phyloP scores from a whole-genome alignment of 2,113 vertebrate genomes.

The Maccullochella peelii region DNA sequence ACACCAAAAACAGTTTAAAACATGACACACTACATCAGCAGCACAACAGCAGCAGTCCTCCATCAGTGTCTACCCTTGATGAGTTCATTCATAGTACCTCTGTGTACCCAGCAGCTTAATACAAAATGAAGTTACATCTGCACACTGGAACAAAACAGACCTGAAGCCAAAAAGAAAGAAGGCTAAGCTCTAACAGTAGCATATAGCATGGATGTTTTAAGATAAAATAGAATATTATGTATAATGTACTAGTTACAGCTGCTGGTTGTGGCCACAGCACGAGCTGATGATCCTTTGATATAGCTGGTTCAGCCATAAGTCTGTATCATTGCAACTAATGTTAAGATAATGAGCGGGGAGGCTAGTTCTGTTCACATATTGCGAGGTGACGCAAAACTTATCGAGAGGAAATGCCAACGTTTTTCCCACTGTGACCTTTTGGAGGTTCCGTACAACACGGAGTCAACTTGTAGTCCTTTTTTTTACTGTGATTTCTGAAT shows the following conservation, averaged over 20 bases:
- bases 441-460: too few relatives aligned
- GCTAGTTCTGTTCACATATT: too few relatives aligned
- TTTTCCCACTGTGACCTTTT: too few relatives aligned
- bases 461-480: too few relatives aligned
- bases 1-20: not conserved
- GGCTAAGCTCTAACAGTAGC: not conserved
- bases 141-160: conserved; percentile 9
- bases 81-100: not conserved
- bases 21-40: not conserved
- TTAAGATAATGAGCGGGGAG: not conserved
- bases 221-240: not conserved
- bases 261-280: not conserved
- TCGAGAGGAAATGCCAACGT: too few relatives aligned
- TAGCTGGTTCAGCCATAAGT: too few relatives aligned
- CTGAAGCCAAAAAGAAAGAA: not conserved
- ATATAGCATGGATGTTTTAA: not conserved
- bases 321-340: not conserved
- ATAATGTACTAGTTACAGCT: not conserved
- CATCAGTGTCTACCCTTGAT: not conserved
- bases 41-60: not conserved
- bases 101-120: not conserved
- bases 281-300: not conserved
- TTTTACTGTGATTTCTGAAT: not conserved
- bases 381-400: too few relatives aligned
- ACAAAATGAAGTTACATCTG: not conserved